Evolutionary conservation across 2,888 invertebrate species (phyloP).

Genomic region (Bugula neritina): DNA sequence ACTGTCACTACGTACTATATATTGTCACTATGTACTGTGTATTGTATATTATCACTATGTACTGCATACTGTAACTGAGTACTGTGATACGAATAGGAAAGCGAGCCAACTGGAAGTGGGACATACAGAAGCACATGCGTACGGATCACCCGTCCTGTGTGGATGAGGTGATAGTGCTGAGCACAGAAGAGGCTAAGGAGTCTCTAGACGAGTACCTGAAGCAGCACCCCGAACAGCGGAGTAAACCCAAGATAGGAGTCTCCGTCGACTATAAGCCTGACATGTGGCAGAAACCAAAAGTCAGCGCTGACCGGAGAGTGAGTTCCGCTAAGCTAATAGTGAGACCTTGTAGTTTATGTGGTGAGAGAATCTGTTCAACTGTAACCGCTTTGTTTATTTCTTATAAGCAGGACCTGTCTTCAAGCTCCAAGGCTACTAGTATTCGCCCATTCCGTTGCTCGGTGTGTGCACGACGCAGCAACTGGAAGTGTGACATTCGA

Average conservation of each 20-base stretch:
- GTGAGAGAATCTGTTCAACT: too few species aligned
- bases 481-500: slow-evolving; percentile 96
- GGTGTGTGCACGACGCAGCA: slow-evolving; percentile 84
- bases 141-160: slow-evolving; percentile 38
- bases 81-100: slow-evolving; percentile 30
- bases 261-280: slow-evolving; percentile 1
- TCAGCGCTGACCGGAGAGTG: background rate
- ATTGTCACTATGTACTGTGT: too few species aligned
- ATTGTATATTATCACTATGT: too few species aligned
- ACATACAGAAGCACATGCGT: slow-evolving; percentile 47
- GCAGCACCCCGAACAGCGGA: slow-evolving; percentile 19
- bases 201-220: slow-evolving; percentile 42
- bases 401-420: slow-evolving; percentile 19
- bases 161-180: slow-evolving; percentile 38
- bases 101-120: slow-evolving; percentile 51
- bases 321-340: too few species aligned
- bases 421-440: slow-evolving; percentile 20
- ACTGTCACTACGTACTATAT: too few species aligned
- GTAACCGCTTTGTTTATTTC: too few species aligned
- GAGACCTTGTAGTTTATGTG: too few species aligned
- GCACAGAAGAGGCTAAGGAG: slow-evolving; percentile 43
- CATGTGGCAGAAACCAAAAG: background rate
- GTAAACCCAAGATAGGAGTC: slow-evolving; percentile 18
- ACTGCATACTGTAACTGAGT: too few species aligned
- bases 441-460: slow-evolving; percentile 81